Conservation (phyloP, 2,797 vertebrate species). For the Distichodus sexfasciatus region DNA sequence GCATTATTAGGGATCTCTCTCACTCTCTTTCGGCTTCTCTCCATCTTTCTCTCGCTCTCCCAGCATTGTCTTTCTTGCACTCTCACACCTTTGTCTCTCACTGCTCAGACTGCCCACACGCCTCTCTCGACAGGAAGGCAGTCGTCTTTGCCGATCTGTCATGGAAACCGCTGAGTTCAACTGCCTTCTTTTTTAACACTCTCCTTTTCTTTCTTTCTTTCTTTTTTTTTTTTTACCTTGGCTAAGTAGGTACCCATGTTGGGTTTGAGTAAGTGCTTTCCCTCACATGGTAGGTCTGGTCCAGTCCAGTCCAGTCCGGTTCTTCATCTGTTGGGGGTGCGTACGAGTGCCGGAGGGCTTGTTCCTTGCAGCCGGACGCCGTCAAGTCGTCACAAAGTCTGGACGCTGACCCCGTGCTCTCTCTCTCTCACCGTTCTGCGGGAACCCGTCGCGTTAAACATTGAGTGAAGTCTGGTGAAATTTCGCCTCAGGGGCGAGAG, state of each 20-base stretch:
- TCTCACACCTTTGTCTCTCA: too few relatives aligned
- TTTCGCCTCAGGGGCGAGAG: constrained; percentile 36
- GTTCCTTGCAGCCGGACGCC: constrained; percentile 52
- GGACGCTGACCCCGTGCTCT: constrained; percentile 44
- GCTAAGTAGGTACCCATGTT: constrained; percentile 26
- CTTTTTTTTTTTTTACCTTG: constrained; percentile 3
- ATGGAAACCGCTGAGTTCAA: constrained; percentile 56
- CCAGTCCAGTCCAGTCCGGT: constrained; percentile 40
- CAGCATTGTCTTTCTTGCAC: constrained; percentile 61
- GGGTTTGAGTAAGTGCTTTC: constrained; percentile 50
- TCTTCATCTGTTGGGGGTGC: constrained; percentile 55
- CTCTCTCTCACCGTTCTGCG: too few relatives aligned
- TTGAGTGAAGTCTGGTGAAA: constrained; percentile 49
- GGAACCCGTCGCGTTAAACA: constrained; percentile 47
- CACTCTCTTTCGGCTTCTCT: constrained; percentile 48
- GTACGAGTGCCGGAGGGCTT: constrained; percentile 35
- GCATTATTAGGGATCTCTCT: constrained; percentile 76
- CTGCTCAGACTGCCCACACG: constrained; percentile 58
- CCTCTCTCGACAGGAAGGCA: constrained; percentile 61
- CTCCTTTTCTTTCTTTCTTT: constrained; percentile 1
- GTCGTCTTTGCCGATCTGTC: constrained; percentile 60
- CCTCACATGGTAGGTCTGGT: too few relatives aligned
- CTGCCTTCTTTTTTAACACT: neutral
- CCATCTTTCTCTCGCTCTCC: constrained; percentile 67
- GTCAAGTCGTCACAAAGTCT: constrained; percentile 52